phyloP scores from a whole-genome alignment of 2,888 invertebrate species.

The Galerucella pusilla region DNA sequence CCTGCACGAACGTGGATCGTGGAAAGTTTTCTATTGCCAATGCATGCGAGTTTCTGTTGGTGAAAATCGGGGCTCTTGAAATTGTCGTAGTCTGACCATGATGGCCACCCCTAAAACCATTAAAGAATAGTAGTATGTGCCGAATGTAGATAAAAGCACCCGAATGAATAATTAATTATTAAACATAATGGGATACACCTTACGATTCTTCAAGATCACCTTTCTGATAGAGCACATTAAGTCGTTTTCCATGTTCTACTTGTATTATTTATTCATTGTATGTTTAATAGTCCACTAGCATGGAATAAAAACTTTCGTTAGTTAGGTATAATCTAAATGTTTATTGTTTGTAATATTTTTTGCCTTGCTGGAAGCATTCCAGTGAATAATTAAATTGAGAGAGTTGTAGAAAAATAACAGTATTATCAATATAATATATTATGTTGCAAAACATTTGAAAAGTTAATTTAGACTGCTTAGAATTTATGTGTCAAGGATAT shows the following conservation, averaged over 20 bases:
- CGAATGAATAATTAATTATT: not conserved
- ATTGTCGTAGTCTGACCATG: not conserved
- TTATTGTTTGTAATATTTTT: too few species aligned
- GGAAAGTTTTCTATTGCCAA: not conserved
- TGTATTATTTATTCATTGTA: not conserved
- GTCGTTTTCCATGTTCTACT: slow-evolving; percentile 9
- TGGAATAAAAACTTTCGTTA: not conserved
- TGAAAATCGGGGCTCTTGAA: not conserved
- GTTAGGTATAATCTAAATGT: not conserved
- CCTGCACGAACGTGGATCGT: too few species aligned
- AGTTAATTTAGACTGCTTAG: not conserved
- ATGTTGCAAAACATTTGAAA: not conserved
- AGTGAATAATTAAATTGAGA: not conserved
- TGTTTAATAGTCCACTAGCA: not conserved
- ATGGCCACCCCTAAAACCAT: not conserved
- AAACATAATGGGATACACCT: not conserved
- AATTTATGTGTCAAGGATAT: slow-evolving; percentile 7
- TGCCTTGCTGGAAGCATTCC: too few species aligned
- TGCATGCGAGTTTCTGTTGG: not conserved
- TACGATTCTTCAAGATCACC: not conserved
- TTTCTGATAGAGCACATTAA: not conserved
- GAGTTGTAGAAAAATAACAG: not conserved
- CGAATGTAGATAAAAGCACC: not conserved
- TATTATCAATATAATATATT: not conserved
- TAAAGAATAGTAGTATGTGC: not conserved